Conservation (phyloP, 2,888 invertebrate genomes). For the Nomada ferruginata region DNA sequence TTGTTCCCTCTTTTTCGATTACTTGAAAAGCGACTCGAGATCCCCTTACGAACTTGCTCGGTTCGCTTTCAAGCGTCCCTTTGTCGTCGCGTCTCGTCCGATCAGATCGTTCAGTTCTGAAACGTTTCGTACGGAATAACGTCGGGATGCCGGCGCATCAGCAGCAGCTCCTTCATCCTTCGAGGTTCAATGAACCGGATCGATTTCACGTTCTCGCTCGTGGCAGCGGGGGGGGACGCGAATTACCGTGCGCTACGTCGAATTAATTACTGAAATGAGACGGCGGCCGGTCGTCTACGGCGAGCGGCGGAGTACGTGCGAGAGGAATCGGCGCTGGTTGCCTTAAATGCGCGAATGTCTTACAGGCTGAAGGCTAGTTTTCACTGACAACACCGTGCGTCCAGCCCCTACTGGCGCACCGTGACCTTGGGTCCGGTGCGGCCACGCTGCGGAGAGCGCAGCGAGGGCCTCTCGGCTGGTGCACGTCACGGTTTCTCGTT, state of each 20-base stretch:
- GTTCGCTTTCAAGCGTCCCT: constrained; percentile 43
- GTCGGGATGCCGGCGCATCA: background rate
- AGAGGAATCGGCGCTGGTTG: constrained; percentile 6
- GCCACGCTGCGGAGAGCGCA: constrained; percentile 5
- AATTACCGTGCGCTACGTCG: constrained; percentile 6
- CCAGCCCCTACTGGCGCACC: constrained; percentile 13
- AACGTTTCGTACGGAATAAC: constrained; percentile 39
- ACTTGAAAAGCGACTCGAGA: constrained; percentile 55
- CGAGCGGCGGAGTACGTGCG: background rate
- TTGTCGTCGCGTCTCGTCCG: constrained; percentile 41
- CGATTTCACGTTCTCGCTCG: constrained; percentile 30
- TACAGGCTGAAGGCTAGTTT: constrained; percentile 43
- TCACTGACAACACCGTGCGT: constrained; percentile 38
- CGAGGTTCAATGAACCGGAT: constrained; percentile 47
- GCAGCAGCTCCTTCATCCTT: constrained; percentile 16
- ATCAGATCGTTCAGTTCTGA: constrained; percentile 24
- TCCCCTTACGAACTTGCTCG: constrained; percentile 25
- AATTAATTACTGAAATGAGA: constrained; percentile 38
- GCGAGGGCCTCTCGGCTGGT: background rate
- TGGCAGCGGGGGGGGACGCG: background rate
- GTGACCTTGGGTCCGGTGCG: constrained; percentile 42
- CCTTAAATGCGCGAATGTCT: constrained; percentile 38
- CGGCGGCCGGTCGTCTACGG: background rate
- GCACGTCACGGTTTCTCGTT: constrained; percentile 25
- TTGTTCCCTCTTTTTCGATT: constrained; percentile 53